Evolutionary conservation across 2,797 vertebrate genomes (phyloP), one percentile per base, ranked within the genome.

Genomic region (Pangasius mekongensis): DNA sequence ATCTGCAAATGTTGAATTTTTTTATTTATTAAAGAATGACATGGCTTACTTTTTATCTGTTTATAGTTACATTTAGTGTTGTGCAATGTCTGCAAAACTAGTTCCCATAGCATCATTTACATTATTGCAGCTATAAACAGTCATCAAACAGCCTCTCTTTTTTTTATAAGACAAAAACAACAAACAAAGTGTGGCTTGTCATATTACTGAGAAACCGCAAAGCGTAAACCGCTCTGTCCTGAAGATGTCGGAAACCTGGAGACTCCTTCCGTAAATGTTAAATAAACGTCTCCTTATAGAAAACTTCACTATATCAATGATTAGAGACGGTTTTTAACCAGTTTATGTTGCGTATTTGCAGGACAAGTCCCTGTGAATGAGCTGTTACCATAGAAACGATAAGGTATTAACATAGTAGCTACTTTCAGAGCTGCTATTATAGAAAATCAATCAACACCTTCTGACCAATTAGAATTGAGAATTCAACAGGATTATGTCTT

Each of bases 31-130:
- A 94, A 94, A 91, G 92, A 94, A 92, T 87, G 90, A 92, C 89
- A 92, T 33, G 90, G 85, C 18, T 14, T 91, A 84, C 90, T 80
- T 85, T 93, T 91, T 94, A 94, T 94, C 92, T 92, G 93, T 95
- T 92, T 93, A n/a, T 30, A 66, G 10, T 66, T n/a, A n/a, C 4
- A 60, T 54, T 54, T 54, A 54, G 52, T 60, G 7, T 24, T 24
- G 58, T 8, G 43, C 43, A 47, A 47, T 47, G 43, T 47, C 43
- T 60, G 62, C 24, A 27, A 64, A 64, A 27, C 9, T 27, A 64
- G 62, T 64, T 64, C 27, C 8, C 62, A 3, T 64, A 64, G 22
- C 62, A 64, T 64, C 9, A 3, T 27, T 64, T 64, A 11, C 2
- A 3, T 64, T n/a, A 64, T 64, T 64, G 62, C 22, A 64, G 24